Evolutionary conservation across 2,113 vertebrate species (phyloP), one percentile per base, ranked within the genome.

Genomic region (Pandion haliaetus): DNA sequence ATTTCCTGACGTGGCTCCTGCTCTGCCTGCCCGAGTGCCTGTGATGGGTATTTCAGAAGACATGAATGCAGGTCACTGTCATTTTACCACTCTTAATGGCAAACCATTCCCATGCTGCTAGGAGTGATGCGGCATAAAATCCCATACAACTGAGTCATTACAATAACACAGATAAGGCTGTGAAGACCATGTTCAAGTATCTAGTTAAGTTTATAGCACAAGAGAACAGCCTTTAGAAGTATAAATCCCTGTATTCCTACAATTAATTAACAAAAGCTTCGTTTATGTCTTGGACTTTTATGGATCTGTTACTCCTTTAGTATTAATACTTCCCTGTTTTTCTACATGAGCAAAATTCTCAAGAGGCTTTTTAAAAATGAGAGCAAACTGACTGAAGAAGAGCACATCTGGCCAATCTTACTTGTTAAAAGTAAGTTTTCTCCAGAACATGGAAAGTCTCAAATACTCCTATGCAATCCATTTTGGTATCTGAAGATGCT

Each of bases 401-500:
- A 94, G 36, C 2, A 74, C 10, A 34, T 40, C 28, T 50, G 10
- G 19, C 32, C 58, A 58, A 66, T 57, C 42, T 78, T 59, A 52
- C 12, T 59, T 63, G 8, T 52, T 79, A 88, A 91, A 91, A 82
- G 15, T 29, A 52, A 63, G 4, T 19, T 36, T 69, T 73, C 29
- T 77, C 16, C 65, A 82, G 40, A 66, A 50, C 6, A 19, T 7
- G 11, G 69, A 54, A 92, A 47, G 21, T 78, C n/a, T 92, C n/a
- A 81, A 73, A 74, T 55, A 50, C 10, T 66, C 14, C 31, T 42
- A 2, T 25, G 34, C 34, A 86, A 67, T 67, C 42, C 32, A 14
- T 86, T 97, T 90, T 74, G 26, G n/a, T 78, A 40, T 63, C 47
- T 71, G 44, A 95, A 73, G 38, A 73, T 78, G 17, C 14, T 44